Conservation (phyloP, 2,113 vertebrate genomes). For the Dasyprocta punctata region DNA sequence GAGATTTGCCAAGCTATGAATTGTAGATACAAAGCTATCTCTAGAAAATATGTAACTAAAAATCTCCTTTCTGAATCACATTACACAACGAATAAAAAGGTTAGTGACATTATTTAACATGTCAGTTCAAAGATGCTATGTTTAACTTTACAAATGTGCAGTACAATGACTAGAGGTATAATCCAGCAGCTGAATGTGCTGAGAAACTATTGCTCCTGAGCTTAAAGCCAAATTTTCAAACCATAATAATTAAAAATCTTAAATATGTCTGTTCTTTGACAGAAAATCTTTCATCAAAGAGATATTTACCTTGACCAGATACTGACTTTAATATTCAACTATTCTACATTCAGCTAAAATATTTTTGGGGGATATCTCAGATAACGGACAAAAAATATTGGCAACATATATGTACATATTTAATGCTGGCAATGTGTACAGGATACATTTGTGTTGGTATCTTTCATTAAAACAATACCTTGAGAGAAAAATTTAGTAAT, state of each 20-base stretch:
- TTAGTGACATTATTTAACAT: conserved; percentile 20
- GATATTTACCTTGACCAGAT: conserved; percentile 35
- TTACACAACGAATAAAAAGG: neutral
- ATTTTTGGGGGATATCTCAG: neutral
- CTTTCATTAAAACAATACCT: neutral
- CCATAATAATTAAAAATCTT: neutral
- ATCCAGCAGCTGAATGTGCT: neutral
- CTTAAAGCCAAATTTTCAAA: conserved; percentile 22
- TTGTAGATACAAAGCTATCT: neutral
- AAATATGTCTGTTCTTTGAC: conserved; percentile 10
- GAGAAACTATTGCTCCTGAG: neutral
- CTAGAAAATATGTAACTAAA: conserved; percentile 40
- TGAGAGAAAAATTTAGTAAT: neutral
- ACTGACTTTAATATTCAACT: conserved; percentile 16
- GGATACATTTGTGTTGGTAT: neutral
- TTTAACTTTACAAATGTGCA: neutral
- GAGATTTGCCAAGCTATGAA: conserved; percentile 37
- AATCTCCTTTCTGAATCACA: neutral
- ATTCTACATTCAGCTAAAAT: neutral
- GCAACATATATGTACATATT: neutral
- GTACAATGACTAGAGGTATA: neutral
- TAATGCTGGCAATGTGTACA: neutral
- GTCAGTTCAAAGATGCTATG: neutral
- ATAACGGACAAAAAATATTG: neutral
- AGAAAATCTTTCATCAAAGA: neutral